phyloP scores from a whole-genome alignment of 2,113 vertebrate genomes.

The Azemiops feae region DNA sequence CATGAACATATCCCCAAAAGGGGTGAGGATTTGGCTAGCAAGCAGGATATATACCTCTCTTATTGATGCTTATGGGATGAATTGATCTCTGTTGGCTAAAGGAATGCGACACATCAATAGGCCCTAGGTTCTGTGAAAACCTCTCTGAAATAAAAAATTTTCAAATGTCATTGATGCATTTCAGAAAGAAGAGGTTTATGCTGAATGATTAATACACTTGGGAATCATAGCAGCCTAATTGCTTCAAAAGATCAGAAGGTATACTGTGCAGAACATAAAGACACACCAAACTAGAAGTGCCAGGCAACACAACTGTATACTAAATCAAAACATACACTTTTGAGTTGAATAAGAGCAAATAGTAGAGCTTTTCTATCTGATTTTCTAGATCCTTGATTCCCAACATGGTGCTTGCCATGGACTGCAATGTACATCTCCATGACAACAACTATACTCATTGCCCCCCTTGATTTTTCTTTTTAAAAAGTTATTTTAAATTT shows the following conservation, averaged over 20 bases:
- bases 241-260: conserved; percentile 3
- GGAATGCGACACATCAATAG: conserved; percentile 4
- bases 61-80: conserved; percentile 9
- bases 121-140: conserved; percentile 20
- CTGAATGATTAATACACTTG: conserved; percentile 9
- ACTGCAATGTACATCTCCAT: not conserved
- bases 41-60: not conserved
- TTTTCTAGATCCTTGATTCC: not conserved
- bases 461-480: not conserved
- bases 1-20: not conserved
- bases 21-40: not conserved
- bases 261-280: not conserved
- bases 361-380: not conserved
- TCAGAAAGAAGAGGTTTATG: conserved; percentile 19
- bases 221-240: conserved; percentile 18
- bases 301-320: not conserved
- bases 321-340: not conserved
- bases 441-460: not conserved
- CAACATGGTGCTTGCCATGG: not conserved
- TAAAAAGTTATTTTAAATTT: not conserved
- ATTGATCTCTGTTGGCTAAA: not conserved
- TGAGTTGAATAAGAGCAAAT: not conserved
- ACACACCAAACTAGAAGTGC: conserved; percentile 2
- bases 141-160: conserved; percentile 18
- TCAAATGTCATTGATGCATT: conserved; percentile 18